phyloP scores from a whole-genome alignment of 2,113 vertebrate genomes.

The Chroicocephalus ridibundus region DNA sequence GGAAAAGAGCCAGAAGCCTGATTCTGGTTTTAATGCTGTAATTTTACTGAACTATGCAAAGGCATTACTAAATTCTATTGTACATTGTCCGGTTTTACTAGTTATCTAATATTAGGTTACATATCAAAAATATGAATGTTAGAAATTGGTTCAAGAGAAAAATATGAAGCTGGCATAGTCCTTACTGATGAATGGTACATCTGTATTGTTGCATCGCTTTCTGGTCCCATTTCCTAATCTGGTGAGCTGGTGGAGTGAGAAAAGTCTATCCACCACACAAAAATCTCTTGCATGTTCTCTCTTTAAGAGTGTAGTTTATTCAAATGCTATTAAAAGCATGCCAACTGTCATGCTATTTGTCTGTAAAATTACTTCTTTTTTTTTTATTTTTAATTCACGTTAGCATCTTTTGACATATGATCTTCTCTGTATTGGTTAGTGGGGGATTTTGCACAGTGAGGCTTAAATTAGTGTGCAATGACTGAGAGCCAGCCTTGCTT shows the following conservation, averaged over 20 bases:
- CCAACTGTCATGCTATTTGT: background rate
- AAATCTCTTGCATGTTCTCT: background rate
- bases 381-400: background rate
- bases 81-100: background rate
- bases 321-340: background rate
- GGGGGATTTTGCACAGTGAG: background rate
- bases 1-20: background rate
- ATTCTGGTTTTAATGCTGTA: background rate
- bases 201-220: background rate
- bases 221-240: background rate
- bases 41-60: background rate
- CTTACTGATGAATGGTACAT: background rate
- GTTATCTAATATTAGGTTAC: background rate
- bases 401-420: background rate
- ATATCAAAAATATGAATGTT: background rate
- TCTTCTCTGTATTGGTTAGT: background rate
- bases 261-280: background rate
- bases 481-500: background rate
- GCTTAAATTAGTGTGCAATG: fast-evolving
- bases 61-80: background rate
- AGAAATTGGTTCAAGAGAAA: background rate
- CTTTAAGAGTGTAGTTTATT: background rate
- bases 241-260: background rate
- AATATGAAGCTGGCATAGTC: background rate
- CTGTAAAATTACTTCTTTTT: background rate